A percentile compares a stretch with the other conserved stretches of the same genome.
Conservation (phyloP, 2,888 invertebrate species). For the Aricia artaxerxes region DNA sequence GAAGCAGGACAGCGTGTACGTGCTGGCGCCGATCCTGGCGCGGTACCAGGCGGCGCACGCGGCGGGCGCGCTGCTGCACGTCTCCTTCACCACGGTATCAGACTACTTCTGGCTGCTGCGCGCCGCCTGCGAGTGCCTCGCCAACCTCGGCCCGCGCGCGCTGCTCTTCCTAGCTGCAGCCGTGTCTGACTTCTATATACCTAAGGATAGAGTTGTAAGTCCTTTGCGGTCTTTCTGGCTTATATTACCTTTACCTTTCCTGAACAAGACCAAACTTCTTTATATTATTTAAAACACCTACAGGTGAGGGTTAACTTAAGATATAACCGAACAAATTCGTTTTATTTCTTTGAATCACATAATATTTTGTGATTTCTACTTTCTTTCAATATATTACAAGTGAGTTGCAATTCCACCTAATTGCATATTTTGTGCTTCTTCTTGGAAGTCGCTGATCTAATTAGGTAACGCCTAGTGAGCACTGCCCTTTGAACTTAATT, state of each 20-base stretch:
- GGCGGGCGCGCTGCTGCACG: conserved; percentile 85
- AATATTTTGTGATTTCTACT: too few species aligned
- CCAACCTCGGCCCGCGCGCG: conserved; percentile 83
- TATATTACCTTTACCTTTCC: too few species aligned
- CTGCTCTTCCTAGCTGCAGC: conserved; percentile 98
- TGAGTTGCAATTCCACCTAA: not conserved
- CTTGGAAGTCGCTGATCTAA: not conserved
- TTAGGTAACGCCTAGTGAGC: not conserved
- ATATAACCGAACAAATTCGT: too few species aligned
- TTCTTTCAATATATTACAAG: too few species aligned
- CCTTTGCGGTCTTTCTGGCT: not conserved
- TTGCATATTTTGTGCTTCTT: not conserved
- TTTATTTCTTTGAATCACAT: too few species aligned
- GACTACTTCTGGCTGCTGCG: conserved; percentile 96
- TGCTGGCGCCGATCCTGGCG: conserved; percentile 85
- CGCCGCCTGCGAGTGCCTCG: conserved; percentile 89
- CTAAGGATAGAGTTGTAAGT: conserved; percentile 92
- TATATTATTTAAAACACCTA: too few species aligned
- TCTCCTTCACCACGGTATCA: conserved; percentile 91
- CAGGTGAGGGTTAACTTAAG: too few species aligned
- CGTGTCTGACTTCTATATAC: conserved; percentile 99
- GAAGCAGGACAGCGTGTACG: conserved; percentile 86
- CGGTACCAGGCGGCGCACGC: conserved; percentile 91
- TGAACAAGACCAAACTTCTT: too few species aligned
- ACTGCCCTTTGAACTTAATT: not conserved